These are phyloP conservation scores for Neodiprion lecontei DNA, from an alignment of 1,140 invertebrate genomes.

Conservation along the genomic window DNA sequence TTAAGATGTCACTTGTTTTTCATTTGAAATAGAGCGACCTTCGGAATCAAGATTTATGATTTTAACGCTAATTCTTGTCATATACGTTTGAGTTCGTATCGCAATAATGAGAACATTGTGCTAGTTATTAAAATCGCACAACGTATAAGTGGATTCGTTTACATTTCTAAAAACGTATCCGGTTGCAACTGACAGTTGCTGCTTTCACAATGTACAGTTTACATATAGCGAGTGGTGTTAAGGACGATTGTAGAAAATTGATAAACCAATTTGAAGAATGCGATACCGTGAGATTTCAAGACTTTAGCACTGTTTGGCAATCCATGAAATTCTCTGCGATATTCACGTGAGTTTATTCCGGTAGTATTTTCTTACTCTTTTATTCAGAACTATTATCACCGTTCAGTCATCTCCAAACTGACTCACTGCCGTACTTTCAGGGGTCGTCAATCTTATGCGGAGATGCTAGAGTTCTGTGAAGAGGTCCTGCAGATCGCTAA, in stretches of 20 bases:
- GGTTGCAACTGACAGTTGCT: no score
- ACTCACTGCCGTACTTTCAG: conserved; percentile 29
- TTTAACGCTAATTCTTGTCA: no score
- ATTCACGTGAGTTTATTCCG: conserved; percentile 45
- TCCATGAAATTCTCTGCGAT: conserved; percentile 53
- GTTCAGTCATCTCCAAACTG: no score
- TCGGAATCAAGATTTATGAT: no score
- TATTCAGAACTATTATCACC: neutral
- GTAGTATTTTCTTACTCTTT: neutral
- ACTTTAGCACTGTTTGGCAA: conserved; percentile 50
- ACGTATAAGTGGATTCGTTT: no score
- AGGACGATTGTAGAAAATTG: conserved; percentile 46
- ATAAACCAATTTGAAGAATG: conserved; percentile 42
- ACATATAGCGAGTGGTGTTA: conserved; percentile 38
- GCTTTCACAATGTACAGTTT: no score
- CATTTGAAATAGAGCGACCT: no score
- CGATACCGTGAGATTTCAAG: conserved; percentile 44
- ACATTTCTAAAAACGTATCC: no score
- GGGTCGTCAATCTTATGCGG: conserved; percentile 37
- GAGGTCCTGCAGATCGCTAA: conserved; percentile 52
- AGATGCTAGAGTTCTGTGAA: conserved; percentile 53
- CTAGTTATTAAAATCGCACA: no score
- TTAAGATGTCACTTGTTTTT: no score
- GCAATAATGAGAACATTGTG: no score
- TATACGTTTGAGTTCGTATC: no score